phyloP scores from a whole-genome alignment of 1,140 invertebrate species.

The Apis dorsata region DNA sequence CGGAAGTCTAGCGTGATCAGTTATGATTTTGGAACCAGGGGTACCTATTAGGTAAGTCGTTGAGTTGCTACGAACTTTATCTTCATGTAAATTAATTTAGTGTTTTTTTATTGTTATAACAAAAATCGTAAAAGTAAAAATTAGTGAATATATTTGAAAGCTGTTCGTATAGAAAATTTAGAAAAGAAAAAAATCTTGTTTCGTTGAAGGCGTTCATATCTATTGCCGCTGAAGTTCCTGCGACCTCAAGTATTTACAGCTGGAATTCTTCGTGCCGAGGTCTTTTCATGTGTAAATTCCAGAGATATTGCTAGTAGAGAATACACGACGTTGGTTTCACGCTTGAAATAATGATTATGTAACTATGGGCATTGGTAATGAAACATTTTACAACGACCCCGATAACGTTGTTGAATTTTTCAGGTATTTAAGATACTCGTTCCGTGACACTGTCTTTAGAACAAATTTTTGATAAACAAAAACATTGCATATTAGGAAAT shows the following conservation, averaged over 20 bases:
- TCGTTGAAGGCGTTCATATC: not conserved
- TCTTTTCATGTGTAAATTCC: slow-evolving; percentile 75
- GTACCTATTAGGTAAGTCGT: slow-evolving; percentile 16
- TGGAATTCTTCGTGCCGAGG: slow-evolving; percentile 62
- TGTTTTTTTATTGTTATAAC: not conserved
- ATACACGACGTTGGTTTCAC: slow-evolving; percentile 40
- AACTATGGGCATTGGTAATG: slow-evolving; percentile 36
- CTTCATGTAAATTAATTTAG: too few relatives aligned
- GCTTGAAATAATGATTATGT: slow-evolving; percentile 45
- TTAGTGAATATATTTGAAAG: not conserved
- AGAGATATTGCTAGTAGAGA: slow-evolving; percentile 56
- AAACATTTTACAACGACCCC: slow-evolving; percentile 39
- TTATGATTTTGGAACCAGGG: not conserved
- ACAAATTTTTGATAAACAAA: not conserved
- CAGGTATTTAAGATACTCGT: not conserved
- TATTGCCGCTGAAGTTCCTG: not conserved
- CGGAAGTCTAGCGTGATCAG: slow-evolving; percentile 28
- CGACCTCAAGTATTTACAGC: slow-evolving; percentile 19
- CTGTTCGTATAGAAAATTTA: not conserved
- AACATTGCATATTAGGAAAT: not conserved
- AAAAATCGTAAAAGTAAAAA: not conserved
- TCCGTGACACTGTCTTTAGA: not conserved
- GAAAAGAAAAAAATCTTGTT: not conserved
- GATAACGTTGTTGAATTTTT: slow-evolving; percentile 48
- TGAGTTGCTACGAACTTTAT: not conserved